Percentiles rank a stretch among this genome's conserved stretches.
These are phyloP conservation scores for Euleptes europaea DNA, from an alignment of 2,113 vertebrate species.

Conservation along the genomic window DNA sequence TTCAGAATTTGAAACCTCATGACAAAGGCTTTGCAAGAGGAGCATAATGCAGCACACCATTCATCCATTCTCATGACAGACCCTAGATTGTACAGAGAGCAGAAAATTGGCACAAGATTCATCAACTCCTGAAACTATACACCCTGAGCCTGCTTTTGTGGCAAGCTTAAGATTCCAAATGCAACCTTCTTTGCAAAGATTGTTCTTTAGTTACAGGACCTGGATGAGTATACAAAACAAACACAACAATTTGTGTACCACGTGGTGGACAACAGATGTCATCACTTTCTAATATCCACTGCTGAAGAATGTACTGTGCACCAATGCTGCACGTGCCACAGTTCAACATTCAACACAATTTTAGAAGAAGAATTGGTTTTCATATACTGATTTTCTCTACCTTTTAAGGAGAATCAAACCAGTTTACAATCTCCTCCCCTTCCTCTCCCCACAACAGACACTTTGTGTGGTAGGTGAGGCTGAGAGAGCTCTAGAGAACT, in stretches of 20 bases:
- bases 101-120: conserved; percentile 69
- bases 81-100: conserved; percentile 49
- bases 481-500: too few relatives aligned
- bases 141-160: conserved; percentile 48
- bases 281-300: conserved; percentile 4
- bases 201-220: conserved; percentile 9
- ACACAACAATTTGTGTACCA: conserved; percentile 49
- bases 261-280: conserved; percentile 8
- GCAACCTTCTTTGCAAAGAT: conserved; percentile 27
- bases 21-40: conserved; percentile 64
- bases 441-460: too few relatives aligned
- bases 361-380: too few relatives aligned
- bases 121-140: conserved; percentile 65
- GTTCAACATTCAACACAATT: neutral
- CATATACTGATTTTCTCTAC: too few relatives aligned
- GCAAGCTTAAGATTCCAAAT: conserved; percentile 49
- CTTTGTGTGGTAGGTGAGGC: too few relatives aligned
- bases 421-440: too few relatives aligned
- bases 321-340: neutral
- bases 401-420: too few relatives aligned
- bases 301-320: neutral
- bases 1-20: conserved; percentile 60
- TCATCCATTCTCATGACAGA: conserved; percentile 75
- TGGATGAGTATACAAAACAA: conserved; percentile 31
- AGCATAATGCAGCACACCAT: conserved; percentile 48